These are phyloP conservation scores for Arenaria interpres DNA, from an alignment of 2,113 vertebrate species.

Conservation along the genomic window DNA sequence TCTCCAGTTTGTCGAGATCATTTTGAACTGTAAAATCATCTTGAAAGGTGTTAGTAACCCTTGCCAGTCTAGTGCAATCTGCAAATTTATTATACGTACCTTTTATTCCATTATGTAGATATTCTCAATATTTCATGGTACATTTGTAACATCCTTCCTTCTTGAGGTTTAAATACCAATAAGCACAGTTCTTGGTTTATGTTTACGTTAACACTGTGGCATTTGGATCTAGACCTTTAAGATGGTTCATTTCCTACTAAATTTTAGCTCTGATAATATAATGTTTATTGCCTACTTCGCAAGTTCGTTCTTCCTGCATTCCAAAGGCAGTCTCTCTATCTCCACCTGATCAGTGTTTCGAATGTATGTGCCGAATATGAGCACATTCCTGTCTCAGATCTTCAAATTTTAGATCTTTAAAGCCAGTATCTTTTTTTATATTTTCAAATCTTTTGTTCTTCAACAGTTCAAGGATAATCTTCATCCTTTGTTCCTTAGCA, in stretches of 20 bases:
- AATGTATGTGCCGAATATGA: background rate
- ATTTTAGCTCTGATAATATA: background rate
- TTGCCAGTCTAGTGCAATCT: background rate
- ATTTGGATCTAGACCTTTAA: background rate
- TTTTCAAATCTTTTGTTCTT: background rate
- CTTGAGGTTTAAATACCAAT: background rate
- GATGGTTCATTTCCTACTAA: background rate
- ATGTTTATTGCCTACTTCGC: background rate
- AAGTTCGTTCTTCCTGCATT: background rate
- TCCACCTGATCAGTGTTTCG: background rate
- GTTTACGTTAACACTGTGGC: background rate
- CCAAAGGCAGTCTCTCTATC: background rate
- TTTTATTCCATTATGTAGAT: background rate
- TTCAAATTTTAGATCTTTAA: background rate
- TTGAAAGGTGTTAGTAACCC: background rate
- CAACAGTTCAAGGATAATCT: background rate
- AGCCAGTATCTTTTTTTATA: accelerated
- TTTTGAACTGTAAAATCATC: background rate
- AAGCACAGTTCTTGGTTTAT: background rate
- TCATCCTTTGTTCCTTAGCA: background rate
- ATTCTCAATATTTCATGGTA: background rate
- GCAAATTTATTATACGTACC: background rate
- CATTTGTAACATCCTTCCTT: background rate
- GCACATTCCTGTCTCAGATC: background rate
- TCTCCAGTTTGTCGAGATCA: background rate